Percentiles rank a stretch among this genome's conserved stretches.
Conservation (phyloP, 2,888 invertebrate genomes). For the Coenonympha arcania region DNA sequence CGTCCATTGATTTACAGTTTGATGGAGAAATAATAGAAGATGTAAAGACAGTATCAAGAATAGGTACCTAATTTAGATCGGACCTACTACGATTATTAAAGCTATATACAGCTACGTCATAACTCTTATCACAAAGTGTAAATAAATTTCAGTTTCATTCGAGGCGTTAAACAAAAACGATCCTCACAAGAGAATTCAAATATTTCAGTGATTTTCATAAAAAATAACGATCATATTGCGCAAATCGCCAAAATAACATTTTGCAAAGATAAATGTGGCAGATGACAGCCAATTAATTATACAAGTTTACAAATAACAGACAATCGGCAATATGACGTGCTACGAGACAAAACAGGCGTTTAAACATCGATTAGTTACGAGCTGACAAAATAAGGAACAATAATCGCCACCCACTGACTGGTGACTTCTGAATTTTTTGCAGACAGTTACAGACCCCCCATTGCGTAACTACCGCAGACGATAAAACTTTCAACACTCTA, state of each 20-base stretch:
- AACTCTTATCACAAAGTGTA: too few species aligned
- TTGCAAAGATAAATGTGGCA: constrained; percentile 18
- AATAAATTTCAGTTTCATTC: too few species aligned
- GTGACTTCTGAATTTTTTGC: constrained; percentile 44
- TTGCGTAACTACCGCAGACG: constrained; percentile 39
- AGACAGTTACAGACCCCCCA: constrained; percentile 34
- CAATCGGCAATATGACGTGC: constrained; percentile 23
- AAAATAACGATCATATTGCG: too few species aligned
- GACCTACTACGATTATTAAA: too few species aligned
- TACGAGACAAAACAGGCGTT: constrained; percentile 28
- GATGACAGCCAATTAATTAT: constrained; percentile 12
- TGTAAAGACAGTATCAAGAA: too few species aligned
- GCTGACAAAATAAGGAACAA: constrained; percentile 38
- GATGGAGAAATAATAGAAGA: too few species aligned
- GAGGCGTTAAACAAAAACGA: too few species aligned
- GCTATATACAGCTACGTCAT: too few species aligned
- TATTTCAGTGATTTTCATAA: too few species aligned
- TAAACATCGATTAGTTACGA: constrained; percentile 41
- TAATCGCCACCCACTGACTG: background rate
- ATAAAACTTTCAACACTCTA: constrained; percentile 48
- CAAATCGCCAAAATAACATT: constrained; percentile 10
- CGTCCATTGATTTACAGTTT: too few species aligned
- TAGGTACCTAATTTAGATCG: too few species aligned
- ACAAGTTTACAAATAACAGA: constrained; percentile 13
- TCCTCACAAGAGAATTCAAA: too few species aligned